Conservation (phyloP, 2,888 invertebrate species). For the Cheilosia vernalis region DNA sequence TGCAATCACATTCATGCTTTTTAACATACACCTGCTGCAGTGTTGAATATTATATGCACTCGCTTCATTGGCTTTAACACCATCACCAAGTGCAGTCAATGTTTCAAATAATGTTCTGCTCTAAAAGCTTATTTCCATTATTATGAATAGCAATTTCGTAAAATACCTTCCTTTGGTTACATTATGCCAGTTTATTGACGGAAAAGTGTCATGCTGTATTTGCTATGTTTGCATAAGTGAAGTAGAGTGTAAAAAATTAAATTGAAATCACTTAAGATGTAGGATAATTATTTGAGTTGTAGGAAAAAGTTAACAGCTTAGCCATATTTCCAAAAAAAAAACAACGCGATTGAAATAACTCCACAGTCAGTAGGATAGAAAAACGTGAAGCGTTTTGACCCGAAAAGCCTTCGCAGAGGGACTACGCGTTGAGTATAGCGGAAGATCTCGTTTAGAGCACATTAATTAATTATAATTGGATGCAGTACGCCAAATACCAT, state of each 20-base stretch:
- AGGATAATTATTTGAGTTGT: no score
- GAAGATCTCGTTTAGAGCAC: no score
- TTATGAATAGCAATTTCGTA: slow-evolving; percentile 9
- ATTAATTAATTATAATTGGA: no score
- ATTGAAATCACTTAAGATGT: no score
- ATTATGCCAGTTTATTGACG: background rate
- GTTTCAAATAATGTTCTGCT: slow-evolving; percentile 6
- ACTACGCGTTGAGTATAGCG: no score
- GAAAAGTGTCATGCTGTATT: background rate
- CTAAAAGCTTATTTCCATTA: slow-evolving; percentile 27
- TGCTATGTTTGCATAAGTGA: background rate
- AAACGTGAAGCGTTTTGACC: no score
- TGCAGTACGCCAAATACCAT: no score
- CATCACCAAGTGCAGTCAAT: slow-evolving; percentile 5
- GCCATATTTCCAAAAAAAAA: no score
- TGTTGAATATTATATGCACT: slow-evolving; percentile 8
- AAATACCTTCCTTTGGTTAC: slow-evolving; percentile 36
- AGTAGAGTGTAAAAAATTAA: background rate
- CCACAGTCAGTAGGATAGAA: no score
- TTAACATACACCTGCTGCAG: slow-evolving; percentile 25
- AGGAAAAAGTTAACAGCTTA: no score
- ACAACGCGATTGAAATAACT: no score
- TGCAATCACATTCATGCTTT: slow-evolving; percentile 20
- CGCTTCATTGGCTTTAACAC: slow-evolving; percentile 10
- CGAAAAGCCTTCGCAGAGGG: no score